These are phyloP conservation scores for Lepus europaeus DNA, from an alignment of 2,113 vertebrate genomes.

Conservation along the genomic window DNA sequence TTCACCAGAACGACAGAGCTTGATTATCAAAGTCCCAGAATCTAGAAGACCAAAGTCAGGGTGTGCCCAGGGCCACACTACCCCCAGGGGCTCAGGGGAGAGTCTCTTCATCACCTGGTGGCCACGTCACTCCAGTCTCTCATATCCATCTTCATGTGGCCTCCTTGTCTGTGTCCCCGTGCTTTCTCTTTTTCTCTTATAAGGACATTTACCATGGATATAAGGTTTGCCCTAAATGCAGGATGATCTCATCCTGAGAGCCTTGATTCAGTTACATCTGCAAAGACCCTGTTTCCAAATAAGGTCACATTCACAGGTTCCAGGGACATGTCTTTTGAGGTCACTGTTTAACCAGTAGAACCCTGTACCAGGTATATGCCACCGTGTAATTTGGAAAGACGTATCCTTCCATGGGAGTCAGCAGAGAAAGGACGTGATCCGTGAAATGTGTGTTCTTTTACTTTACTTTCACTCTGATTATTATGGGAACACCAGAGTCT, in stretches of 20 bases:
- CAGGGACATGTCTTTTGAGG: background rate
- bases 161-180: background rate
- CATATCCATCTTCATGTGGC: background rate
- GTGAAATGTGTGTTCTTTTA: constrained; percentile 2
- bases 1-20: background rate
- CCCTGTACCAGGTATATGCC: background rate
- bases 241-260: background rate
- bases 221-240: background rate
- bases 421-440: background rate
- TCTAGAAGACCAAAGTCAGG: background rate
- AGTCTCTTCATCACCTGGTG: background rate
- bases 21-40: background rate
- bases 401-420: background rate
- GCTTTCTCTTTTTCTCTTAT: background rate
- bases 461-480: background rate
- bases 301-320: background rate
- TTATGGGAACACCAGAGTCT: background rate
- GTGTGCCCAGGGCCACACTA: background rate
- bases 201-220: background rate
- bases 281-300: background rate
- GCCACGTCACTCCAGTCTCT: background rate
- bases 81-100: background rate
- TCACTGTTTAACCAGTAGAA: background rate
- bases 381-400: background rate
- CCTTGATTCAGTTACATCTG: background rate